A percentile compares a stretch with the other conserved stretches of the same genome.
These are phyloP conservation scores for Deroptyus accipitrinus DNA, from an alignment of 2,113 vertebrate species.

Conservation along the genomic window DNA sequence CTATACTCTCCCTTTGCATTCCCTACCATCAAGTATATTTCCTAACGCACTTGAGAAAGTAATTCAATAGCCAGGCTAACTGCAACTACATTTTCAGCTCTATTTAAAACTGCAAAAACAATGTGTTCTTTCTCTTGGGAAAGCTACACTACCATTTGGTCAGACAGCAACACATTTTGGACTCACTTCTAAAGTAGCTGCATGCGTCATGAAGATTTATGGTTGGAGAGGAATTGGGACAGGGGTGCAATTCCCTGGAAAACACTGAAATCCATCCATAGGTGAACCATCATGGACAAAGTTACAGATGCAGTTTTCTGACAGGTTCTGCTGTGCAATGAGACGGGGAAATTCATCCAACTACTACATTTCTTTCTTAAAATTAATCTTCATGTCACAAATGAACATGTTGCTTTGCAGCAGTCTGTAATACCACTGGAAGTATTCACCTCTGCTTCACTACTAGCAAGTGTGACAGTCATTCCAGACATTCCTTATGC, in stretches of 20 bases:
- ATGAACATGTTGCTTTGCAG: neutral
- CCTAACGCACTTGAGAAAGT: constrained; percentile 20
- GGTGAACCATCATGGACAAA: neutral
- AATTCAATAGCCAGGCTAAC: neutral
- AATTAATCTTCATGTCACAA: neutral
- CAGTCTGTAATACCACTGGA: neutral
- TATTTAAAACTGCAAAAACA: constrained; percentile 29
- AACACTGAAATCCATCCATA: constrained; percentile 10
- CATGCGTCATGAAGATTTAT: constrained; percentile 1
- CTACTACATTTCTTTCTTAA: neutral
- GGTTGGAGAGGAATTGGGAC: neutral
- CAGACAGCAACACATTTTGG: constrained; percentile 33
- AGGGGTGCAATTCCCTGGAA: constrained; percentile 1
- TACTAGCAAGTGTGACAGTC: neutral
- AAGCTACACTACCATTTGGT: constrained; percentile 39
- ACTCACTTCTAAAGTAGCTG: neutral
- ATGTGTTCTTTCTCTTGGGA: constrained; percentile 8
- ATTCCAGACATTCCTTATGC: constrained; percentile 43
- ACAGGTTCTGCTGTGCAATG: neutral
- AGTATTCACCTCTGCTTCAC: neutral
- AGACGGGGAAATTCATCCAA: neutral
- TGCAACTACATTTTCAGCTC: neutral
- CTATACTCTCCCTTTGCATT: neutral
- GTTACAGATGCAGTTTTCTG: neutral
- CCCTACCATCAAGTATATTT: neutral